Evolutionary conservation across 2,888 invertebrate genomes (phyloP), one percentile per base, ranked within the genome.

Genomic region (Diachrysia chrysitis): DNA sequence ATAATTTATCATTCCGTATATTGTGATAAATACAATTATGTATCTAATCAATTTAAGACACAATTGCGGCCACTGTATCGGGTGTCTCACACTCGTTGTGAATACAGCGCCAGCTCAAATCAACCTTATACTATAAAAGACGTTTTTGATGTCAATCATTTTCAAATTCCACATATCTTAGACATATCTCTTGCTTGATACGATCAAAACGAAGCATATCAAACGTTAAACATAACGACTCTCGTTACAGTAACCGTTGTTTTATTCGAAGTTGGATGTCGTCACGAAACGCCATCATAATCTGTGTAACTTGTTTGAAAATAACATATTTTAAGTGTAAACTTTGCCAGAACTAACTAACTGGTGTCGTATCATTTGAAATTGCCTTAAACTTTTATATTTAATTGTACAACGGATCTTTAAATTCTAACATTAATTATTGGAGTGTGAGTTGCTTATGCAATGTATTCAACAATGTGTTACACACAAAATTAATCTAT

Each of bases 231-330:
- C 51, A 73, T 73, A 77, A 80, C 3, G 48, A 70, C 69, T 64
- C 69, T 77, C 71, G 7, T 29, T n/a, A 63, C 55, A 58, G 58
- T 57, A 48, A 71, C 58, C 29, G 29, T 54, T 59, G 35, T 37
- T 35, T 70, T 71, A 80, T 77, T 73, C 79, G 79, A 80, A 80
- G 79, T 82, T 77, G 83, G 69, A 67, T 57, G 53, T 35, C 21
- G 12, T 57, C 5, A 37, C 37, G 12, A 37, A 37, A 16, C 14
- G 16, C 5, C 12, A 37, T 37, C 37, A 16, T n/a, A n/a, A 42
- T 42, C 6, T n/a, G 14, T 12, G 19, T 19, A 21, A 48, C 48
- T 0, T 19, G 19, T 19, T 2, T 17, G 19, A 16, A 17, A 19
- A 19, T 17, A 17, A 19, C 37, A 14, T 48, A 19, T 19, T 48